Percentiles rank a stretch among this genome's conserved stretches.
Evolutionary conservation across 1,140 invertebrate species (phyloP).

Genomic region (Drosophila paulistorum): DNA sequence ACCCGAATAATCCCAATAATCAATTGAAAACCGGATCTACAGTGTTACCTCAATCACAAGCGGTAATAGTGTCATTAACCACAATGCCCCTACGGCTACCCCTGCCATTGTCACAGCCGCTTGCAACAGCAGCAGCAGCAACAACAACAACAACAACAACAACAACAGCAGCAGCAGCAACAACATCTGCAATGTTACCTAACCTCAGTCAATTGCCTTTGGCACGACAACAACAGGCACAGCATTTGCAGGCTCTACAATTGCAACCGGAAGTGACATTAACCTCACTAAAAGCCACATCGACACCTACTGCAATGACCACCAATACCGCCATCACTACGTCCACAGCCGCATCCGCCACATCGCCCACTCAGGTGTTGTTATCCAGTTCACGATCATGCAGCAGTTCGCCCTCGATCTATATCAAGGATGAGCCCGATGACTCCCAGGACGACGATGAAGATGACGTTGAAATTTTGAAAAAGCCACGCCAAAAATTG

Average conservation of each 20-base stretch:
- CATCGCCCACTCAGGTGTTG: conserved; percentile 34
- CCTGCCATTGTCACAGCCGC: background rate
- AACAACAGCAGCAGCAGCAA: conserved; percentile 1
- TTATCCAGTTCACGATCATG: conserved; percentile 60
- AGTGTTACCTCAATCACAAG: conserved; percentile 19
- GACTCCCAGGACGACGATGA: conserved; percentile 41
- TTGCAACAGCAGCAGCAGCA: conserved; percentile 3
- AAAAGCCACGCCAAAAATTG: conserved; percentile 46
- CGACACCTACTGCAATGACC: conserved; percentile 5
- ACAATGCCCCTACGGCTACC: background rate
- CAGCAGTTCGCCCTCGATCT: conserved; percentile 76
- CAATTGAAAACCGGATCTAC: conserved; percentile 25
- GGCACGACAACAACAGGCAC: conserved; percentile 54
- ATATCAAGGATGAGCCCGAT: conserved; percentile 76
- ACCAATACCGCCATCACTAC: background rate
- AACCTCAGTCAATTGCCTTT: conserved; percentile 50
- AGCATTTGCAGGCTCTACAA: conserved; percentile 62
- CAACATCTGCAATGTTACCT: too few relatives aligned
- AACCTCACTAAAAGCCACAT: conserved; percentile 41
- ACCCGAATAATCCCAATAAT: conserved; percentile 79
- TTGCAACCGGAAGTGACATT: conserved; percentile 65
- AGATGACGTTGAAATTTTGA: background rate
- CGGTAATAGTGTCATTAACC: too few relatives aligned
- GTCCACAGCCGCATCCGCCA: background rate
- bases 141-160: background rate